Evolutionary conservation across 1,140 invertebrate species (phyloP).

Genomic region (Drosophila busckii): DNA sequence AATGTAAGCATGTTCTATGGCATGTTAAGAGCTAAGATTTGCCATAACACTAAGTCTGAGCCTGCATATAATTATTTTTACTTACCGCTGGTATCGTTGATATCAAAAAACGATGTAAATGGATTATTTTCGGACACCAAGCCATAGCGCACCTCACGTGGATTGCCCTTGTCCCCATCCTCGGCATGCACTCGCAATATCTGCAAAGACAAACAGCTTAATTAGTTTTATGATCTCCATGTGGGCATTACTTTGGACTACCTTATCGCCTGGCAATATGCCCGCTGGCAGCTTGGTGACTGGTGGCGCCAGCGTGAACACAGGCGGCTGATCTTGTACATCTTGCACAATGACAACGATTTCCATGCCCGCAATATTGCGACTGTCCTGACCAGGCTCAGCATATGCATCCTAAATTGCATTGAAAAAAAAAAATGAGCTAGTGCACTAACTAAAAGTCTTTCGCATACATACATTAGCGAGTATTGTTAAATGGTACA

Average conservation of each 20-base stretch:
- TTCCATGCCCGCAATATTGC: constrained; percentile 90
- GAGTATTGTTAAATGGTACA: constrained; percentile 89
- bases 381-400: constrained; percentile 87
- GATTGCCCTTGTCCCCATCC: constrained; percentile 92
- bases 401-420: constrained; percentile 88
- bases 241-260: constrained; percentile 59
- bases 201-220: constrained; percentile 71
- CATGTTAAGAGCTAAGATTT: too few species aligned
- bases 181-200: constrained; percentile 89
- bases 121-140: constrained; percentile 90
- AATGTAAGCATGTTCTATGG: too few species aligned
- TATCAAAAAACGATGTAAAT: constrained; percentile 90
- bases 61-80: too few species aligned
- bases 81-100: constrained; percentile 89
- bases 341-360: constrained; percentile 90
- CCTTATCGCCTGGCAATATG: constrained; percentile 83
- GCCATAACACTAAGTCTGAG: too few species aligned
- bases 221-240: neutral
- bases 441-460: neutral
- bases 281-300: constrained; percentile 85
- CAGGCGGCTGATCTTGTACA: constrained; percentile 91
- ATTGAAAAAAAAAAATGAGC: constrained; percentile 6
- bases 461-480: constrained; percentile 85
- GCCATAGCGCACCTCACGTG: constrained; percentile 89
- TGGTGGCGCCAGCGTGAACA: constrained; percentile 89